Evolutionary conservation across 2,797 vertebrate species (phyloP).

Genomic region (Lycodopsis pacificus): DNA sequence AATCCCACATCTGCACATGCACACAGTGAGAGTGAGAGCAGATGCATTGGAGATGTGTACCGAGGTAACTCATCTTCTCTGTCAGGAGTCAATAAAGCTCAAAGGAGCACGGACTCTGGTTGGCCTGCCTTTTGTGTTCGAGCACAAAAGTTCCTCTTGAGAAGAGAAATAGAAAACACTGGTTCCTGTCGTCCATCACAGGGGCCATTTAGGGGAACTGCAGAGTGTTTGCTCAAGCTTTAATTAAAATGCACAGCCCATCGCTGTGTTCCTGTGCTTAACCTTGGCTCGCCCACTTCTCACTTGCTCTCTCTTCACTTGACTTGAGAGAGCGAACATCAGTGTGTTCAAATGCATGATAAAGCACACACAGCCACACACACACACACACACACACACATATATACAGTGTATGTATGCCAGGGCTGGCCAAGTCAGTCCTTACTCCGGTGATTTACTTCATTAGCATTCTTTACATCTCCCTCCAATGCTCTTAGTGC

Average conservation of each 20-base stretch:
- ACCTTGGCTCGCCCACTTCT: conserved; percentile 77
- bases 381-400: conserved; percentile 16
- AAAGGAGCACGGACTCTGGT: conserved; percentile 54
- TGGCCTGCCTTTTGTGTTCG: conserved; percentile 47
- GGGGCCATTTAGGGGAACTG: conserved; percentile 68
- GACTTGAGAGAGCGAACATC: conserved; percentile 54
- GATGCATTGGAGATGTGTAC: conserved; percentile 31
- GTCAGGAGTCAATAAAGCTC: conserved; percentile 69
- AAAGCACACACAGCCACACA: conserved; percentile 26
- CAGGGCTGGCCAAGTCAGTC: conserved; percentile 55
- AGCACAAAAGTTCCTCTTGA: conserved; percentile 67
- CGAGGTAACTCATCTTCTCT: conserved; percentile 36
- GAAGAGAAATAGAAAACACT: conserved; percentile 62
- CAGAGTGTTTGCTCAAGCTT: conserved; percentile 70
- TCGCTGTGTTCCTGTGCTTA: conserved; percentile 74
- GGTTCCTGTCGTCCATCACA: conserved; percentile 75
- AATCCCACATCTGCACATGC: background rate
- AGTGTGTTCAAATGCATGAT: conserved; percentile 47
- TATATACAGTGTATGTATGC: conserved; percentile 33
- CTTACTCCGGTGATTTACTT: conserved; percentile 63
- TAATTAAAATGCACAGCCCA: conserved; percentile 79
- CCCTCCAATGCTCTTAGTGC: conserved; percentile 69
- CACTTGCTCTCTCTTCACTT: conserved; percentile 59
- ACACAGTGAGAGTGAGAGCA: background rate
- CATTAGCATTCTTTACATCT: conserved; percentile 82